These are phyloP conservation scores for Palythoa heliodiscus DNA, from an alignment of 92 coral and sea anemone genomes.

Conservation along the genomic window DNA sequence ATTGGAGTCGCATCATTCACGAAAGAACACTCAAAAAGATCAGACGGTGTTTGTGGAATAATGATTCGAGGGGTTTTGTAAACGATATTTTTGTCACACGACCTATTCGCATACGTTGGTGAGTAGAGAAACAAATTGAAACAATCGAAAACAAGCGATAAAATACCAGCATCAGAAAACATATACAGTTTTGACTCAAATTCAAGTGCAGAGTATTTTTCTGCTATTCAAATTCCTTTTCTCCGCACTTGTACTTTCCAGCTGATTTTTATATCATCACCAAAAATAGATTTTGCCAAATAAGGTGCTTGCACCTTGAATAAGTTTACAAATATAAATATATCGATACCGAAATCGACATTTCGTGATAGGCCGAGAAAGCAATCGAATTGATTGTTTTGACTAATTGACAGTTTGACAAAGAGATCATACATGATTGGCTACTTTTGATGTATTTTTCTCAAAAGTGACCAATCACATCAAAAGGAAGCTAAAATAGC, in stretches of 20 bases:
- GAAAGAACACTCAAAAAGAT: slow-evolving; percentile 57
- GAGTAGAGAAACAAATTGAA: neutral
- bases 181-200: neutral
- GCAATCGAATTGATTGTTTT: slow-evolving; percentile 74
- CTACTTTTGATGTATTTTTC: slow-evolving; percentile 52
- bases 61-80: slow-evolving; percentile 62
- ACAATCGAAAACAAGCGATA: neutral
- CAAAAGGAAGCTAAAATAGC: slow-evolving; percentile 59
- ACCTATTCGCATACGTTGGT: neutral
- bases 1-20: slow-evolving; percentile 36
- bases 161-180: neutral
- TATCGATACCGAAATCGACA: slow-evolving; percentile 24
- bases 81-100: slow-evolving; percentile 65
- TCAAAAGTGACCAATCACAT: slow-evolving; percentile 67
- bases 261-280: slow-evolving; percentile 91
- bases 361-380: slow-evolving; percentile 60
- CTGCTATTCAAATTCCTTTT: slow-evolving; percentile 17
- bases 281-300: slow-evolving; percentile 87
- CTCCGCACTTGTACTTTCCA: slow-evolving; percentile 37
- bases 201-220: slow-evolving; percentile 14
- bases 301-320: slow-evolving; percentile 71
- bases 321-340: slow-evolving; percentile 41
- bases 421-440: slow-evolving; percentile 64
- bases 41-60: slow-evolving; percentile 61
- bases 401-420: slow-evolving; percentile 81